phyloP scores from a whole-genome alignment of 2,888 invertebrate species.

The Antheraea yamamai region DNA sequence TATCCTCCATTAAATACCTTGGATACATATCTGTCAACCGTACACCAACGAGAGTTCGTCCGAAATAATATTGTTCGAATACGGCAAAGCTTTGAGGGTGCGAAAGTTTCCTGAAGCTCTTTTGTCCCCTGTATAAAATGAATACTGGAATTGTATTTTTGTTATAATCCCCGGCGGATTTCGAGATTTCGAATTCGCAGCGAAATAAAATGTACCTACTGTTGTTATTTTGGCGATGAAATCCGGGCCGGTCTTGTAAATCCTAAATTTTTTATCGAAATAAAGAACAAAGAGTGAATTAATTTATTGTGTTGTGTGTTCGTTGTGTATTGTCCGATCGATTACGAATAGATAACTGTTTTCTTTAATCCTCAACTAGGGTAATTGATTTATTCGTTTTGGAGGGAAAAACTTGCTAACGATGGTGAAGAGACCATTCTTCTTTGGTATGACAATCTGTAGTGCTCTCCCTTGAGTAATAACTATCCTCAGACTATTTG shows the following conservation, averaged over 20 bases:
- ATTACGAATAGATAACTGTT: background rate
- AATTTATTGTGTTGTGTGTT: background rate
- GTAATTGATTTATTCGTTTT: background rate
- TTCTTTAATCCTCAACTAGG: background rate
- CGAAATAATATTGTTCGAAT: slow-evolving; percentile 22
- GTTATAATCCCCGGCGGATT: slow-evolving; percentile 22
- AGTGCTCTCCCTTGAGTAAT: no score
- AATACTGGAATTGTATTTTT: slow-evolving; percentile 20
- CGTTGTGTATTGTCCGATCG: background rate
- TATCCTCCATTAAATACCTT: background rate
- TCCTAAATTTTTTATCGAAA: background rate
- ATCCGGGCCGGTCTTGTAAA: background rate
- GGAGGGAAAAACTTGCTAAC: no score
- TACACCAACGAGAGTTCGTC: slow-evolving; percentile 4
- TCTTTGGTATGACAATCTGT: no score
- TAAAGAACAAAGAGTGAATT: background rate
- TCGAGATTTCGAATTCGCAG: slow-evolving; percentile 17
- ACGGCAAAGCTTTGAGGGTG: slow-evolving; percentile 21
- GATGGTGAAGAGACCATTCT: no score
- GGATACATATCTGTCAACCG: slow-evolving; percentile 4
- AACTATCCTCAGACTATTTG: no score
- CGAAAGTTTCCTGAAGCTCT: slow-evolving; percentile 19
- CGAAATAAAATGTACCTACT: slow-evolving; percentile 18
- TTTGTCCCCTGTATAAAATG: slow-evolving; percentile 20
- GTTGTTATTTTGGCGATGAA: slow-evolving; percentile 16